Evolutionary conservation across 1,140 invertebrate genomes (phyloP).

Genomic region (Brachionus angularis): DNA sequence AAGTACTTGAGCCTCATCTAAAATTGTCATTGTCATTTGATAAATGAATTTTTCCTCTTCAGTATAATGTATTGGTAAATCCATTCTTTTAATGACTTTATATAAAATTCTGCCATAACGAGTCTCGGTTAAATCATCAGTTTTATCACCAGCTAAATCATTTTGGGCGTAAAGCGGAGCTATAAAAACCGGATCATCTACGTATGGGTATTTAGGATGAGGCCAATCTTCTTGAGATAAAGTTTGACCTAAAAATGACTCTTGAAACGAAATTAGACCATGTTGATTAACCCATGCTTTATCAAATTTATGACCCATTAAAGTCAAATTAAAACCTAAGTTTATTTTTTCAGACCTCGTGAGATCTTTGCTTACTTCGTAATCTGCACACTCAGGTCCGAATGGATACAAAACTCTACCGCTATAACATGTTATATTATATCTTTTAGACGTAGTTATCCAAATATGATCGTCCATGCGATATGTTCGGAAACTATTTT

Average conservation of each 20-base stretch:
- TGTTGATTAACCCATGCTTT: constrained; percentile 32
- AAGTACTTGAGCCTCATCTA: constrained; percentile 23
- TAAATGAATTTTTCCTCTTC: constrained; percentile 39
- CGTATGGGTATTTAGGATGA: constrained; percentile 34
- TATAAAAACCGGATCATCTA: constrained; percentile 42
- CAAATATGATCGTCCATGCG: background rate
- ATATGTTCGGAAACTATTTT: background rate
- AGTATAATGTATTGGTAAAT: constrained; percentile 26
- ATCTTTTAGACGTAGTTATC: background rate
- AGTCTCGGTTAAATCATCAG: constrained; percentile 21
- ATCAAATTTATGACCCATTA: constrained; percentile 44
- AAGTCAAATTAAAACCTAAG: constrained; percentile 38
- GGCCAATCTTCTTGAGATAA: constrained; percentile 30
- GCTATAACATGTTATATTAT: constrained; percentile 26
- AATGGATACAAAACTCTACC: constrained; percentile 33
- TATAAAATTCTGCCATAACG: constrained; percentile 36
- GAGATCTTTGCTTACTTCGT: constrained; percentile 24
- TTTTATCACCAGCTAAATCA: constrained; percentile 37
- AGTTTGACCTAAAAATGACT: constrained; percentile 27
- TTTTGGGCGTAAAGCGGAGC: constrained; percentile 33
- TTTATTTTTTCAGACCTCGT: constrained; percentile 11
- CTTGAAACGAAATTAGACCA: constrained; percentile 42
- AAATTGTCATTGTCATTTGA: constrained; percentile 41
- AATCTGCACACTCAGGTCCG: constrained; percentile 35
- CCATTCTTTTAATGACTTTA: constrained; percentile 40